Conservation (phyloP, 2,888 invertebrate genomes). For the Dasypogon diadema region DNA sequence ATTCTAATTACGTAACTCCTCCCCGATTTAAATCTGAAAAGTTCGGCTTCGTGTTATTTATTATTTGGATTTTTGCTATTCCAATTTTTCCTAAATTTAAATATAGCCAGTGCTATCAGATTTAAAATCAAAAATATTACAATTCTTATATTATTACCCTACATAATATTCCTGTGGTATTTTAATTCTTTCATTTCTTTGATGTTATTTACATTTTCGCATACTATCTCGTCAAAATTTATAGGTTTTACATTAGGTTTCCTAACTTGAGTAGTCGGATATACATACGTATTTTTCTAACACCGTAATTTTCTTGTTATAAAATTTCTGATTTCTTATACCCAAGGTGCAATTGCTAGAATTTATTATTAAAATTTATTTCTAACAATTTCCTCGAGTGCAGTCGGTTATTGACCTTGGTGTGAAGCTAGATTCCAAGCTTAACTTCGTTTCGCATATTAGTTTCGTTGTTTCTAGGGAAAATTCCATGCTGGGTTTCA, state of each 20-base stretch:
- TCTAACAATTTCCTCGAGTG: no score
- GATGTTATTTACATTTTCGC: no score
- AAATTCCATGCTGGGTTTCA: no score
- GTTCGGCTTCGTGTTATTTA: slow-evolving; percentile 6
- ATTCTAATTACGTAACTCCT: neutral
- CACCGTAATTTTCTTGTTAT: neutral
- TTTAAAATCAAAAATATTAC: neutral
- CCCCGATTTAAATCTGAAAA: neutral
- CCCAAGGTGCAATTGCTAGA: neutral
- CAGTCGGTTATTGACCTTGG: no score
- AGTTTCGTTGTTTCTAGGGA: no score
- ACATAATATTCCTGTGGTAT: neutral
- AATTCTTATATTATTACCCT: neutral
- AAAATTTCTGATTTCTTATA: neutral
- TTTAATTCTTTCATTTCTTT: slow-evolving; percentile 1
- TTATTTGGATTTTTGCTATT: neutral
- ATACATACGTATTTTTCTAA: neutral
- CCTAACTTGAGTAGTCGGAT: neutral
- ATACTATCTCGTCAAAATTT: no score
- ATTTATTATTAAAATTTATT: no score
- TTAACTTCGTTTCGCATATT: no score
- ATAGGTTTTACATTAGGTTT: no score
- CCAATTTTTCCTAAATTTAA: neutral
- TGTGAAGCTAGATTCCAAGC: no score
- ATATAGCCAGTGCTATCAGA: neutral